Base-by-base conservation (phyloP, 1,140 invertebrate species). In the Drosophila seguyi region DNA sequence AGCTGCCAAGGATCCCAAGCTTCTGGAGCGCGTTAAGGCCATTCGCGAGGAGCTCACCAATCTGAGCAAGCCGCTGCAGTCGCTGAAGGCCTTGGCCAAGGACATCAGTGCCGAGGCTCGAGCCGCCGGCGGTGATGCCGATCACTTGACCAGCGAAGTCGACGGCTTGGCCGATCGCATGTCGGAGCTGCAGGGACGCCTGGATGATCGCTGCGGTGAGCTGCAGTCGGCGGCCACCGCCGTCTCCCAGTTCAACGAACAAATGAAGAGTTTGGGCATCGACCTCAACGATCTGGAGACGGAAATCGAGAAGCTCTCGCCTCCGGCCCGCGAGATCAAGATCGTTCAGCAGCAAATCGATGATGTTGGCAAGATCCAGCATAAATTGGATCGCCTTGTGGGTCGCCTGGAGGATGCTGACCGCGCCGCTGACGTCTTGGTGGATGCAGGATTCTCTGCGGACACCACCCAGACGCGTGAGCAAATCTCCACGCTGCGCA, bases 211-310 rank as follows among this genome's bases (percentile, higher is more conserved):
- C 10, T 96, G 96, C 59, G 95, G 95, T 48, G 95, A 97, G 73
- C 93, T 99, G 44, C 97, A 98, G 81, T 96, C 96, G 16, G 98
- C 98, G 1, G 97, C 97, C 1, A 96, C 96, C 14, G 97, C 96
- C 20, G 95, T 98, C 36, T 95, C 96, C 18, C 96, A 97, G 76
- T 98, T 98, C 93, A 97, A 97, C 84, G 97, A 98, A 48, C 95
- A 97, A 93, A 95, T 98, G 2, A 98, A 98, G 92, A 93, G 88
- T 10, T 94, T 98, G 2, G 95, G 94, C 39, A 94, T 95, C 67
- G 96, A 98, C 92, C 92, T 99, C 1, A 94, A 95, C 6, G 95
- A 95, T 42, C 91, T 99, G 16, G 98, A 99, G 91, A 95, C 96
- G 41, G 97, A 98, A 88, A 93, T 99, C 10, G 97, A 98, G 83